A percentile compares a stretch with the other conserved stretches of the same genome.
These are phyloP conservation scores for Xerus rutilus DNA, from an alignment of 2,797 vertebrate genomes.

Conservation along the genomic window DNA sequence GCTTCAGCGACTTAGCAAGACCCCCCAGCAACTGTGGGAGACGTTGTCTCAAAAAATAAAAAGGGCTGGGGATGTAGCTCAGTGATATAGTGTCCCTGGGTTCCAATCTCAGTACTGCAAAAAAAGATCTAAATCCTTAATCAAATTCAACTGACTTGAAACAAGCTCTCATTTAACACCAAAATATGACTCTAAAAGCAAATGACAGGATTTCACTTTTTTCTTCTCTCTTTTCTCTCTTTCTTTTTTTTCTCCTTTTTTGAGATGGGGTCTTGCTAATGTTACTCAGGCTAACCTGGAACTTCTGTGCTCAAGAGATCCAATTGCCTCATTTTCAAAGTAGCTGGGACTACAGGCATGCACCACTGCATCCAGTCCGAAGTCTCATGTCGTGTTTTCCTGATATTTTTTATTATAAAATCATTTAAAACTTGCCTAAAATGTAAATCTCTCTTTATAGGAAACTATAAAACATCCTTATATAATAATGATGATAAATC, in stretches of 20 bases:
- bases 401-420: neutral
- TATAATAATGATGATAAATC: slow-evolving; percentile 3
- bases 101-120: too few relatives aligned
- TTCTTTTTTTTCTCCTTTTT: neutral
- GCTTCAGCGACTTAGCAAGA: too few relatives aligned
- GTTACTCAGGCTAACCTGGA: neutral
- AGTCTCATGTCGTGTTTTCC: neutral
- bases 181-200: slow-evolving; percentile 33
- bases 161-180: slow-evolving; percentile 48
- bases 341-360: too few relatives aligned
- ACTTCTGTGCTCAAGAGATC: neutral
- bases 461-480: neutral
- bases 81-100: too few relatives aligned
- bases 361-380: neutral
- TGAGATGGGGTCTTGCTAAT: neutral
- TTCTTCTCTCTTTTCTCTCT: too few relatives aligned
- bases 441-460: neutral
- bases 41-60: too few relatives aligned
- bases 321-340: neutral
- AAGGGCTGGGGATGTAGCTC: too few relatives aligned
- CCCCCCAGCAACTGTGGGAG: too few relatives aligned
- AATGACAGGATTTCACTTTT: neutral
- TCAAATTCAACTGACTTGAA: neutral
- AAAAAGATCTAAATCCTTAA: too few relatives aligned
- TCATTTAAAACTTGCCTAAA: neutral